phyloP scores from a whole-genome alignment of 2,888 invertebrate genomes.

The Pherbina coryleti region DNA sequence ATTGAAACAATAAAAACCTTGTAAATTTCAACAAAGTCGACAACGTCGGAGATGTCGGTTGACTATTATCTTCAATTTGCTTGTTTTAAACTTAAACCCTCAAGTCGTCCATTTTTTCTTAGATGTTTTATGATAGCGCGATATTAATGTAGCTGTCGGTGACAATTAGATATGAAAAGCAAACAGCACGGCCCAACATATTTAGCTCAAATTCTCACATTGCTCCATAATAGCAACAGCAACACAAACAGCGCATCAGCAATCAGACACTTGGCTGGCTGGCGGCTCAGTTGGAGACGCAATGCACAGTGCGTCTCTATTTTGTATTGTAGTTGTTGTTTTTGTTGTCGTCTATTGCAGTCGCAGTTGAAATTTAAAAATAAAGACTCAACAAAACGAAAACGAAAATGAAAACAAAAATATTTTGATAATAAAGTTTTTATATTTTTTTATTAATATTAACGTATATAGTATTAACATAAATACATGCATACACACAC shows the following conservation, averaged over 20 bases:
- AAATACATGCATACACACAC: too few species aligned
- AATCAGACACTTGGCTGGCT: not conserved
- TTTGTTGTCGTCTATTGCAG: not conserved
- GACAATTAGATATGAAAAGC: too few species aligned
- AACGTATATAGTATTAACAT: too few species aligned
- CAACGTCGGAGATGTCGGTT: not conserved
- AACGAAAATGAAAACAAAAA: not conserved
- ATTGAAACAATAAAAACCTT: too few species aligned
- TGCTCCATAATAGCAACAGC: not conserved
- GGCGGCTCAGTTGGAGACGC: not conserved
- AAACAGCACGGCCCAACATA: too few species aligned
- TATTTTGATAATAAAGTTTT: not conserved
- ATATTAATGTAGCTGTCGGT: too few species aligned
- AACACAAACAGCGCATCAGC: not conserved
- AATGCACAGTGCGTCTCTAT: constrained; percentile 1
- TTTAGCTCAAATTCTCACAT: too few species aligned
- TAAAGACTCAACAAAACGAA: not conserved
- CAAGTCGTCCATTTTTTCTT: too few species aligned
- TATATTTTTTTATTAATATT: not conserved
- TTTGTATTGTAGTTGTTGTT: not conserved
- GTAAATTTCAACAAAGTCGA: too few species aligned
- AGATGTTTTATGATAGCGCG: too few species aligned
- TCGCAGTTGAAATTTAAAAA: not conserved
- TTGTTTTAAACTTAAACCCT: too few species aligned
- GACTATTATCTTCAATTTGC: constrained; percentile 8